Conservation (phyloP, 2,797 vertebrate species). For the Perodicticus potto region DNA sequence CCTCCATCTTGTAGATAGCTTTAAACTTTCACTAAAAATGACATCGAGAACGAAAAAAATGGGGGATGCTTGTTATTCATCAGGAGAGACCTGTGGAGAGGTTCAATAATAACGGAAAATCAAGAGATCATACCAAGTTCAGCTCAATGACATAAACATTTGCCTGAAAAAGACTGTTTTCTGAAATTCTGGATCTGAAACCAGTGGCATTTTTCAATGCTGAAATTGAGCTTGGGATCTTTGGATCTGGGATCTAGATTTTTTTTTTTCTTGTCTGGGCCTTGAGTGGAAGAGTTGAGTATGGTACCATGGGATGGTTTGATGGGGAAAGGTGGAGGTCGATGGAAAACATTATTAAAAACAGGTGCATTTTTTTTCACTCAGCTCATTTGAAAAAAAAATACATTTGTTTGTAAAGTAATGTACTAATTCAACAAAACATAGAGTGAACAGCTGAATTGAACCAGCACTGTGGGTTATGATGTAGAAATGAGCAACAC, state of each 20-base stretch:
- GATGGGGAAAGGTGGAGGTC: neutral
- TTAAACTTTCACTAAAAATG: constrained; percentile 51
- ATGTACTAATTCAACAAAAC: neutral
- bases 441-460: neutral
- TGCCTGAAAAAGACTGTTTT: constrained; percentile 27
- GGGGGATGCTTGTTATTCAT: constrained; percentile 1
- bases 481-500: neutral
- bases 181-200: neutral
- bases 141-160: neutral
- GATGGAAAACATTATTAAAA: neutral
- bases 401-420: neutral
- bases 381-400: neutral
- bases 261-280: neutral
- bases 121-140: constrained; percentile 16
- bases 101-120: neutral
- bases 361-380: neutral
- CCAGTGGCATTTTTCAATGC: neutral
- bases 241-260: constrained; percentile 6
- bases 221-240: neutral
- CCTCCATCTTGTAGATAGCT: constrained; percentile 14
- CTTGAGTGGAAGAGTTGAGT: neutral
- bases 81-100: neutral
- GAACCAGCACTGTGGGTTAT: neutral
- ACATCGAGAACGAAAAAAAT: neutral
- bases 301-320: neutral